A percentile compares a stretch with the other conserved stretches of the same genome.
These are phyloP conservation scores for Chaenogobius annularis DNA, from an alignment of 2,113 vertebrate genomes.

Conservation along the genomic window DNA sequence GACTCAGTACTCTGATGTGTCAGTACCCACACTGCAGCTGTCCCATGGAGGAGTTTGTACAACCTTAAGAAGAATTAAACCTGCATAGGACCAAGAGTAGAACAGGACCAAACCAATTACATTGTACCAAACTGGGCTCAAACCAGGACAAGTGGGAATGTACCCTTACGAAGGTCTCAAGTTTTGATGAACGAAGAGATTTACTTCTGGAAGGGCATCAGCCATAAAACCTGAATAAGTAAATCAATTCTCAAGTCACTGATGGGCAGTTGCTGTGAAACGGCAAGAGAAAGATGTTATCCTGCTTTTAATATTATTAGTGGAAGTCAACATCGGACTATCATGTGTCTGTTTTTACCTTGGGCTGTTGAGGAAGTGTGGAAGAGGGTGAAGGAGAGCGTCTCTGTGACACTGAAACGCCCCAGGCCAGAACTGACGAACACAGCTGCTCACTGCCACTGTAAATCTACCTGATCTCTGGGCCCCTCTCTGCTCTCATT, in stretches of 20 bases:
- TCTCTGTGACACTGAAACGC: conserved; percentile 59
- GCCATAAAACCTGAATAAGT: no score
- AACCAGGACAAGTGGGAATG: no score
- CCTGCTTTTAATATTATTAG: not conserved
- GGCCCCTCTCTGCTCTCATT: conserved; percentile 48
- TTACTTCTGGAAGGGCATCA: no score
- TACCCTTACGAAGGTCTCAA: no score
- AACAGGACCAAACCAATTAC: no score
- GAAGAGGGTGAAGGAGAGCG: conserved; percentile 27
- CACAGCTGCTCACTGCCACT: conserved; percentile 73
- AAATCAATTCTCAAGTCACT: no score
- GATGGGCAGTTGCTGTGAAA: not conserved
- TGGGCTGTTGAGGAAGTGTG: conserved; percentile 22
- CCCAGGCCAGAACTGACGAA: conserved; percentile 61
- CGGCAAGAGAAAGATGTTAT: not conserved
- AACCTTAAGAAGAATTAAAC: conserved; percentile 4
- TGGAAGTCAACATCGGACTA: not conserved
- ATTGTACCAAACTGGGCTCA: no score
- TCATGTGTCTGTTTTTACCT: conserved; percentile 8
- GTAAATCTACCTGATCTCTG: conserved; percentile 68
- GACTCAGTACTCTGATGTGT: conserved; percentile 14
- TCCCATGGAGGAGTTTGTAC: conserved; percentile 13
- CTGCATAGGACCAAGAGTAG: no score
- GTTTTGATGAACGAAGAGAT: no score
- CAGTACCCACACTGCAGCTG: conserved; percentile 28